Percentiles rank a stretch among this genome's conserved stretches.
Conservation (phyloP, 1,140 invertebrate genomes). For the Rhynchophorus ferrugineus region DNA sequence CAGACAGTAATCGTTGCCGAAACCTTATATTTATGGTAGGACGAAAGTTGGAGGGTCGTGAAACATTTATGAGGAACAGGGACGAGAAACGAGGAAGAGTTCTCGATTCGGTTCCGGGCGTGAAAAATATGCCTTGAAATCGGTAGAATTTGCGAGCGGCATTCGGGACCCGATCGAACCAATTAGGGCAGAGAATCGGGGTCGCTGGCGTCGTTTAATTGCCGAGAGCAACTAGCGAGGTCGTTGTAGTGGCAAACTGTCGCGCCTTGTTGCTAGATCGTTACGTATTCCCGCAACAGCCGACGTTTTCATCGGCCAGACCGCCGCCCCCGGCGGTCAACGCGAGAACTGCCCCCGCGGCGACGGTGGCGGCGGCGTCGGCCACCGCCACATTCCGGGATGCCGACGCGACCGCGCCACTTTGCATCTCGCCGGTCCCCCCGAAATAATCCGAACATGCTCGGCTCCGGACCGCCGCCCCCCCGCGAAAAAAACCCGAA, state of each 20-base stretch:
- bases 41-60: no score
- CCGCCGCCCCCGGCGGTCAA: slow-evolving; percentile 16
- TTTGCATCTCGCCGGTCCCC: slow-evolving; percentile 35
- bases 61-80: no score
- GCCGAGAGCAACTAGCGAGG: slow-evolving; percentile 28
- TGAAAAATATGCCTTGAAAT: no score
- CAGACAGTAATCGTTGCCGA: no score
- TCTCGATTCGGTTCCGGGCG: no score
- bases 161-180: no score
- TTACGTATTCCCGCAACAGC: slow-evolving; percentile 15
- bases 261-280: slow-evolving; percentile 21
- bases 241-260: slow-evolving; percentile 27
- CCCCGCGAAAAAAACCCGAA: slow-evolving; percentile 1
- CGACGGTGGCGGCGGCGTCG: slow-evolving; percentile 7
- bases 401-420: slow-evolving; percentile 21
- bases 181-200: background rate
- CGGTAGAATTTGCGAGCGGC: no score
- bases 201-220: slow-evolving; percentile 21
- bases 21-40: no score
- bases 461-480: background rate
- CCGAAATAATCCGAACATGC: slow-evolving; percentile 39
- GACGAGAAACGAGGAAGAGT: no score
- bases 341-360: slow-evolving; percentile 14
- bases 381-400: slow-evolving; percentile 11
- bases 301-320: background rate